phyloP scores from a whole-genome alignment of 2,113 vertebrate species.

The Miniopterus natalensis region DNA sequence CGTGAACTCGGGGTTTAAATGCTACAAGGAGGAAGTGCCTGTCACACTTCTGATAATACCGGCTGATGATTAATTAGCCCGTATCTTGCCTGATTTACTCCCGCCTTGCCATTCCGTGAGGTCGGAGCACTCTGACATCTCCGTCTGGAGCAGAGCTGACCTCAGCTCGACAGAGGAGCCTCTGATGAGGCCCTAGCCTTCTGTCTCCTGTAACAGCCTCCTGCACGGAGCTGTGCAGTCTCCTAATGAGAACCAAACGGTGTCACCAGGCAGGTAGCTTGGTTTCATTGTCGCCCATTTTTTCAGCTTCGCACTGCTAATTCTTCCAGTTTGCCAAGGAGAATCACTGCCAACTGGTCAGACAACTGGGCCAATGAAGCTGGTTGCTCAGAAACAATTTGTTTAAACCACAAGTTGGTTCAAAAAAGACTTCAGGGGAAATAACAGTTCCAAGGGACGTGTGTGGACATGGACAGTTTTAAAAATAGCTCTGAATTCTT shows the following conservation, averaged over 20 bases:
- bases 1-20: neutral
- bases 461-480: neutral
- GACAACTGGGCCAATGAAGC: neutral
- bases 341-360: constrained; percentile 30
- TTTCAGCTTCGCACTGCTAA: constrained; percentile 17
- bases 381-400: neutral
- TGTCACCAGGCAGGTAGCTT: constrained; percentile 50
- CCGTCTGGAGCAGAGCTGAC: neutral
- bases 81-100: constrained; percentile 31
- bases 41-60: neutral
- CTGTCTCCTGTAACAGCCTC: neutral
- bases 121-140: neutral
- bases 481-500: neutral
- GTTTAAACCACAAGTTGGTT: constrained; percentile 11
- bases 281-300: constrained; percentile 57
- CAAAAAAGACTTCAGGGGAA: neutral
- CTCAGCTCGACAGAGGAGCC: neutral
- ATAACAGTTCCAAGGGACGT: neutral
- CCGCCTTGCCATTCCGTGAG: neutral
- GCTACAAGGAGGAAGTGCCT: neutral
- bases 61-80: constrained; percentile 54
- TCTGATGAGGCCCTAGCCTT: neutral
- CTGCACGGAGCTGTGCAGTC: neutral
- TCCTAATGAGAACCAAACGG: constrained; percentile 57
- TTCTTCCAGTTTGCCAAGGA: constrained; percentile 43